Base-by-base conservation (phyloP, 2,797 vertebrate species). In the Semaprochilodus insignis region DNA sequence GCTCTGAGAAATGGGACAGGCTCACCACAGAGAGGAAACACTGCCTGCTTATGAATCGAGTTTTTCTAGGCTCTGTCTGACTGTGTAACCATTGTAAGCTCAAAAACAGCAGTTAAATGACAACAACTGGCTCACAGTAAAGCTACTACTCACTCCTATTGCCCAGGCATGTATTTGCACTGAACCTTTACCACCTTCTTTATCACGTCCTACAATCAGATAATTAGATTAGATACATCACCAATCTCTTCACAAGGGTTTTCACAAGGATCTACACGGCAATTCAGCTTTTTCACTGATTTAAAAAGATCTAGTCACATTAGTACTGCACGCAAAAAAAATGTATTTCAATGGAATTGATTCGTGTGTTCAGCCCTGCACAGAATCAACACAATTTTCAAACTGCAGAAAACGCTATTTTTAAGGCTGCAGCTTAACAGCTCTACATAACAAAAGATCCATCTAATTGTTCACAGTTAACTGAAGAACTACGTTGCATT, bases 1-100 rank as follows among this genome's bases (percentile, higher is more conserved):
- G 13, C 66, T 70, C 55, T 8, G 78, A 82, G 81, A 74, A 85
- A 54, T 27, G 74, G 67, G 78, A 78, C 80, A 73, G 40, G 52
- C 10, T 67, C 7, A 31, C 23, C 6, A 59, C 80, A 80, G 16
- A 19, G 7, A 70, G 78, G 81, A 88, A 86, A 81, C 44, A 54
- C 36, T 23, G 52, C 62, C 81, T 48, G 74, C 71, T 83, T 81
- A 77, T 34, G 62, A 62, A n/a, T 48, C 67, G 19, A 36, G 66
- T 77, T 81, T 85, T 66, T 78, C 81, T 52, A 71, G 51, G 48
- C 4, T 63, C n/a, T 51, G 71, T 75, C 21, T 6, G 36, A 55
- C 65, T 67, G n/a, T 2, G 60, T 21, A 16, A 67, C 66, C 52
- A 34, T 60, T 74, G 31, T 40, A 59, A 36, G 36, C 57, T 75